Base-by-base conservation (phyloP, 1,140 invertebrate genomes). In the Drosophila burlai region DNA sequence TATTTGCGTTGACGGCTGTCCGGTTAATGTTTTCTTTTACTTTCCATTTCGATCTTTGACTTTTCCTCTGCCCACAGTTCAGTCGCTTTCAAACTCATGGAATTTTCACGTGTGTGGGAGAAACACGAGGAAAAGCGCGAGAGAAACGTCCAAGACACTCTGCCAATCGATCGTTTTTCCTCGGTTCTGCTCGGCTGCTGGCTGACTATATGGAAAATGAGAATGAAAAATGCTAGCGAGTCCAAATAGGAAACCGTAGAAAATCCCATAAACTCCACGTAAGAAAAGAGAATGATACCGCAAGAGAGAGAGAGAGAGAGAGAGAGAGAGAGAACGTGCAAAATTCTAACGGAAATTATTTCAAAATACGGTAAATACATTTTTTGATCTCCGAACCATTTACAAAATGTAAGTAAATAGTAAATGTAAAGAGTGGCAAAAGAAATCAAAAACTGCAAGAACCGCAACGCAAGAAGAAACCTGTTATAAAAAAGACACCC, bases 21-120 rank as follows among this genome's bases (percentile, higher is more conserved):
- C 78, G 81, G 69, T 78, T 81, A 87, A 87, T 87, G 84, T 78
- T 72, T 81, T 76, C 68, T 75, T 84, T 89, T 89, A 90, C 81
- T 89, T 84, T 87, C 85, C 73, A 87, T 87, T 89, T 87, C 74
- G 63, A 63, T 59, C 60, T 63, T 54, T 42, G 36, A 58, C 66
- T 60, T 38, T 61, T 45, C 65, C 58, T 47, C 59, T 21, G 62
- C 62, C 8, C 2, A n/a, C 6, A n/a, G 38, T 15, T 62, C 84
- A 87, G 46, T 87, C 67, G 77, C 80, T 75, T 50, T 71, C 77
- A 87, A 81, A 89, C 84, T 66, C 60, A 73, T 85, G 72, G 81
- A 83, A 81, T 67, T 72, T 45, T 11, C 15, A 40, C 21, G 34
- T 21, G 43, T 16, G 45, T 67, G 40, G 49, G 67, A 42, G 67